phyloP scores from a whole-genome alignment of 2,888 invertebrate species.

The Cylloceria caligata region DNA sequence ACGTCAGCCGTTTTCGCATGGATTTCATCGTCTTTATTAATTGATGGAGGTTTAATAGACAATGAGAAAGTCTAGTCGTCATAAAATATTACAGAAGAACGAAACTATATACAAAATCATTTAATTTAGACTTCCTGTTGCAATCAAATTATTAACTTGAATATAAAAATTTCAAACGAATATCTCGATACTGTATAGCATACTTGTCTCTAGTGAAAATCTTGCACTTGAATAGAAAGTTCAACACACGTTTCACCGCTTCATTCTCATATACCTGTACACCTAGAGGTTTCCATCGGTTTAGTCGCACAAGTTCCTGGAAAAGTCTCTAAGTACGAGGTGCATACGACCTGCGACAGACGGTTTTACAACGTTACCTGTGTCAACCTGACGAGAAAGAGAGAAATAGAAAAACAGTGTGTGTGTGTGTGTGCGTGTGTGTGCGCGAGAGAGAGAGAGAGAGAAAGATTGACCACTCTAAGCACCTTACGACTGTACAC shows the following conservation, averaged over 20 bases:
- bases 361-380: slow-evolving; percentile 81
- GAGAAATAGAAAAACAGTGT: no score
- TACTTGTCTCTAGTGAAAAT: neutral
- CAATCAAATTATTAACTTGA: neutral
- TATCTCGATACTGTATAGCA: neutral
- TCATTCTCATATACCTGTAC: slow-evolving; percentile 30
- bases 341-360: slow-evolving; percentile 36
- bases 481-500: slow-evolving; percentile 73
- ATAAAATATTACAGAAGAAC: slow-evolving; percentile 23
- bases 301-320: slow-evolving; percentile 30
- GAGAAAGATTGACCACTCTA: slow-evolving; percentile 61
- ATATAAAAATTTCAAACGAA: neutral
- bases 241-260: slow-evolving; percentile 16
- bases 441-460: no score
- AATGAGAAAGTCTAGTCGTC: slow-evolving; percentile 30
- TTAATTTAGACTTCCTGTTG: slow-evolving; percentile 13
- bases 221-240: neutral
- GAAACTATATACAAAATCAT: slow-evolving; percentile 5
- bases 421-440: no score
- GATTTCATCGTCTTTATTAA: slow-evolving; percentile 35
- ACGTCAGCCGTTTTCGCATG: neutral
- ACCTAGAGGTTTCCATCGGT: slow-evolving; percentile 8
- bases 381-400: slow-evolving; percentile 53
- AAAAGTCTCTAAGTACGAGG: slow-evolving; percentile 26
- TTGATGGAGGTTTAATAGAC: slow-evolving; percentile 48